Evolutionary conservation across 2,113 vertebrate genomes (phyloP).

Genomic region (Irena cyanogastra): DNA sequence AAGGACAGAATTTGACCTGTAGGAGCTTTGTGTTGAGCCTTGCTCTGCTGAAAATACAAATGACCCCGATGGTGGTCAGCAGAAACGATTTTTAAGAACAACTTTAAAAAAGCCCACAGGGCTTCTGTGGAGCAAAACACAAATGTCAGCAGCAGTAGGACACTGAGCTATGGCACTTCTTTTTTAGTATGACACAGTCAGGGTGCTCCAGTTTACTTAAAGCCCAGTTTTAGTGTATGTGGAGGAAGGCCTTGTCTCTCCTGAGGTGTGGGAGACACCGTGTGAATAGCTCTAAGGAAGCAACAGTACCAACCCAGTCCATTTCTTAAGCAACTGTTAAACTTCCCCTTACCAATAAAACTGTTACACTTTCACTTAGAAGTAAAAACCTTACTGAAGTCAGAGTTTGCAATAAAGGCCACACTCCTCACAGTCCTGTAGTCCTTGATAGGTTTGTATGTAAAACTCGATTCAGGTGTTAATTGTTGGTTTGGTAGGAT

Average conservation of each 20-base stretch:
- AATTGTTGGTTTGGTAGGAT: background rate
- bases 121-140: background rate
- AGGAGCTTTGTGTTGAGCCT: background rate
- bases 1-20: background rate
- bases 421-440: accelerated
- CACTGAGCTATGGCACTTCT: background rate
- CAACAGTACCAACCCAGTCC: background rate
- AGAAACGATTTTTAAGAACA: background rate
- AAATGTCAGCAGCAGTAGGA: background rate
- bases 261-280: background rate
- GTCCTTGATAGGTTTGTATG: accelerated
- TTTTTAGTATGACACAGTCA: background rate
- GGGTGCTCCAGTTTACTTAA: background rate
- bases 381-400: background rate
- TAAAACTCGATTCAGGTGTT: accelerated
- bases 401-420: background rate
- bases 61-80: background rate
- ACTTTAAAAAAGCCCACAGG: background rate
- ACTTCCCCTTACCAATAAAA: background rate
- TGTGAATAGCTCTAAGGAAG: background rate
- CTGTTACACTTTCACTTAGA: background rate
- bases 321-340: background rate
- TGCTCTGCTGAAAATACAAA: background rate
- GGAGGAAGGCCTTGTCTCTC: background rate
- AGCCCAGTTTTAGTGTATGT: background rate